Evolutionary conservation across 64 coral and sea anemone species (phyloP), one percentile per base, ranked within the genome.

Genomic region (Porites australiensis): DNA sequence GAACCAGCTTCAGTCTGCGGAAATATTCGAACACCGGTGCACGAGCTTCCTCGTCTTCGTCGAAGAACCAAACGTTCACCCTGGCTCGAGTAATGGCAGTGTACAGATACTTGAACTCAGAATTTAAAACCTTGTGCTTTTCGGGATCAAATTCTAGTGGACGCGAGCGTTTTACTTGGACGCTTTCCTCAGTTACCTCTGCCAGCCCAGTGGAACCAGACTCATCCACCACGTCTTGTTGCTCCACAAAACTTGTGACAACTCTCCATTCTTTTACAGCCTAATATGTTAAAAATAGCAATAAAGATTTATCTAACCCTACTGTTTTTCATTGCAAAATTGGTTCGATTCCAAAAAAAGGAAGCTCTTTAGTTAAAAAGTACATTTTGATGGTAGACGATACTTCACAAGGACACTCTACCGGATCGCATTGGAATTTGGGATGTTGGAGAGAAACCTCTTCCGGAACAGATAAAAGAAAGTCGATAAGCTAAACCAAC

Each of bases 41-140:
- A 18, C 98, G 87, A 0, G 91, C 84, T 44, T 99, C 91, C 50
- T 94, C 62, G 72, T 95, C 91, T 86, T 99, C 82, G 54, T 99
- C 98, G 69, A 99, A 99, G 69, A 99, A 94, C 98, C 98, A 99
- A 3, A 99, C 98, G 63, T 99, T 99, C 8, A 99, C 98, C 67
- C 98, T 66, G 9, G 98, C 98, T 13, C 98, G 88, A 21, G 98
- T 99, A 21, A 99, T 93, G 15, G 98, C 98, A 14, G 98, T 99
- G 91, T 99, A 99, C 50, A 99, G 66, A 45, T 85, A 99, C 83
- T 99, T 99, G 82, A 99, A 96, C 88, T 99, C 98, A 44, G 98
- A 99, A 62, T 94, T 99, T 16, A 99, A 84, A 21, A 99, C 94
- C 77, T 96, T 99, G 84, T 99, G 94, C 50, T 75, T 96, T 43